Evolutionary conservation across 2,797 vertebrate genomes (phyloP), one percentile per base, ranked within the genome.

Genomic region (Diceros bicornis): DNA sequence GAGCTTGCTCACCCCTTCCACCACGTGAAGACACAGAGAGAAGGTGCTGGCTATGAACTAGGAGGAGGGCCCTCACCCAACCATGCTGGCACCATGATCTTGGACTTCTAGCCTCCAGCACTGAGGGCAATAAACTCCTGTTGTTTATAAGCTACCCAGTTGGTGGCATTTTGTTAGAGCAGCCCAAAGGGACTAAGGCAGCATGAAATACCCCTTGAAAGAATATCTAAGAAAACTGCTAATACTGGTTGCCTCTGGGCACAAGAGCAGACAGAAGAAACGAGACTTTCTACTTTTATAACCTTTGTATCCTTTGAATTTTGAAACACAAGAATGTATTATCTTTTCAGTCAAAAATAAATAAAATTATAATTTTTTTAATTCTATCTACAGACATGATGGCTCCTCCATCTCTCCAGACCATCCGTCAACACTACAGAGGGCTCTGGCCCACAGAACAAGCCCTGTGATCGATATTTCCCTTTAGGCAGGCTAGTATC

Each of bases 331-430:
- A 69, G 55, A 78, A 78, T 4, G 2, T 27, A 32, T 50, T 77
- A 84, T 61, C 62, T 78, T 91, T 32, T 62, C 52, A 78, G 34
- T 47, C 50, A 90, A 90, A 50, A 85, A 85, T 52, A 62, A 85
- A 66, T 32, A 37, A 66, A 92, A 85, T 25, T 52, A 27, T 3
- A 77, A 25, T 78, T 52, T 74, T 81, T 74, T 10, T n/a, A 84
- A 79, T 79, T 72, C 64, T 44, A 55, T 29, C 44, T 61, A 44
- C 55, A 71, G 78, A 84, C 37, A 77, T 10, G 27, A 72, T 27
- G 47, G 66, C 27, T 66, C 62, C 41, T 66, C 20, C 8, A 77
- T n/a, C 37, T 77, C 34, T 47, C 37, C 61, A 64, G 11, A 47
- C 4, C 84, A 62, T 6, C 44, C 29, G 20, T 41, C 84, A n/a